phyloP scores from a whole-genome alignment of 2,797 vertebrate genomes.

The Enteromius viviparus region DNA sequence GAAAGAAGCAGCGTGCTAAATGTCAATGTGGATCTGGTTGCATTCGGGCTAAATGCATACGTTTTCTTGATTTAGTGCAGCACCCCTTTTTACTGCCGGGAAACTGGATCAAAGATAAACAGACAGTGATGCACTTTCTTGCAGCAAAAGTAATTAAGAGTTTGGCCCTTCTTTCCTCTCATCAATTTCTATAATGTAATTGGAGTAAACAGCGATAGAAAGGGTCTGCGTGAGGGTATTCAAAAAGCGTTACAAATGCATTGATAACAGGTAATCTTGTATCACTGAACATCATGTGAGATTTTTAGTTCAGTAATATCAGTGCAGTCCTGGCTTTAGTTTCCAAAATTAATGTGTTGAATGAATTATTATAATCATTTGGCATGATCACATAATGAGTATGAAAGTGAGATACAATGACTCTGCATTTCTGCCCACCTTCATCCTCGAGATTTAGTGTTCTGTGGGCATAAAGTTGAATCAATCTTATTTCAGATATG shows the following conservation, averaged over 20 bases:
- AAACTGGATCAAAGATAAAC: conserved; percentile 57
- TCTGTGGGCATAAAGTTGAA: conserved; percentile 36
- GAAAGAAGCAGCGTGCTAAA: conserved; percentile 10
- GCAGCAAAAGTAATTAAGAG: conserved; percentile 58
- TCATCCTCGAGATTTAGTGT: conserved; percentile 32
- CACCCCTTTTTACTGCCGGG: conserved; percentile 48
- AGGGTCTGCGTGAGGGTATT: conserved; percentile 29
- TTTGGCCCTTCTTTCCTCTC: conserved; percentile 54
- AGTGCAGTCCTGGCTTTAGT: conserved; percentile 19
- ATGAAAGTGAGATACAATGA: conserved; percentile 48
- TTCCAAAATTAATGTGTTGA: conserved; percentile 21
- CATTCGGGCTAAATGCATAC: conserved; percentile 23
- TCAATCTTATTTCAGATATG: conserved; percentile 45
- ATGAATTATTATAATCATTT: conserved; percentile 47
- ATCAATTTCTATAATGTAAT: conserved; percentile 65
- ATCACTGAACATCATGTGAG: background rate
- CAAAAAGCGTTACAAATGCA: background rate
- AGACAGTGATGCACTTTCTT: conserved; percentile 57
- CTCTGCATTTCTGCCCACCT: conserved; percentile 45
- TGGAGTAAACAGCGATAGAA: conserved; percentile 46
- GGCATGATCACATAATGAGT: conserved; percentile 48
- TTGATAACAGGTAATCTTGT: conserved; percentile 6
- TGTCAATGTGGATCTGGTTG: conserved; percentile 26
- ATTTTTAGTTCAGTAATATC: conserved; percentile 21
- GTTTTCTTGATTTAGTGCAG: conserved; percentile 56